Percentiles rank a stretch among this genome's conserved stretches.
These are phyloP conservation scores for Sebastes nivosus DNA, from an alignment of 2,797 vertebrate species.

Conservation along the genomic window DNA sequence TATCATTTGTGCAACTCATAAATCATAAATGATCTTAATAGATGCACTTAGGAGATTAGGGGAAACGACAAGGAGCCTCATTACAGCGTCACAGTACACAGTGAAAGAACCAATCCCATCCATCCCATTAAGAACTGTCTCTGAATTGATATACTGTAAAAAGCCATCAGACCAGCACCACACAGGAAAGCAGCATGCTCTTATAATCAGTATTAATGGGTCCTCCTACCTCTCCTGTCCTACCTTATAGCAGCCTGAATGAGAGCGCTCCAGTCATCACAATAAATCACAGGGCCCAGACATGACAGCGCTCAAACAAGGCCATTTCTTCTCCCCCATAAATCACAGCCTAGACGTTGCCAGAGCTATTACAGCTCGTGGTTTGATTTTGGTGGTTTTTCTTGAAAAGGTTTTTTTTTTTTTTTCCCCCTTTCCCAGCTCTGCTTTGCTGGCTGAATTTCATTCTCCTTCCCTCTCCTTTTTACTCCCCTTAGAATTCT, in stretches of 20 bases:
- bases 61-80: conserved; percentile 22
- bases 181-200: conserved; percentile 37
- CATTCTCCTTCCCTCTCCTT: conserved; percentile 28
- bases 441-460: conserved; percentile 38
- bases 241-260: conserved; percentile 33
- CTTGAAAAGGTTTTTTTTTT: neutral
- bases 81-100: conserved; percentile 8
- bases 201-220: conserved; percentile 67
- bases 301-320: conserved; percentile 68
- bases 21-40: conserved; percentile 66
- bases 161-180: conserved; percentile 12
- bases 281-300: conserved; percentile 62
- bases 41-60: conserved; percentile 66
- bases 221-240: conserved; percentile 27
- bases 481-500: conserved; percentile 34
- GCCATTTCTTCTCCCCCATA: conserved; percentile 64
- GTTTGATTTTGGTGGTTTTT: conserved; percentile 40
- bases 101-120: conserved; percentile 31
- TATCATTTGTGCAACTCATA: conserved; percentile 28
- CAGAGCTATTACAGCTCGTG: conserved; percentile 50
- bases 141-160: conserved; percentile 47
- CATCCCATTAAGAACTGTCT: conserved; percentile 53
- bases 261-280: conserved; percentile 56
- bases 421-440: neutral
- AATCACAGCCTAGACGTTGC: conserved; percentile 60